A percentile compares a stretch with the other conserved stretches of the same genome.
Conservation (phyloP, 2,888 invertebrate species). For the Fragum whitleyi region DNA sequence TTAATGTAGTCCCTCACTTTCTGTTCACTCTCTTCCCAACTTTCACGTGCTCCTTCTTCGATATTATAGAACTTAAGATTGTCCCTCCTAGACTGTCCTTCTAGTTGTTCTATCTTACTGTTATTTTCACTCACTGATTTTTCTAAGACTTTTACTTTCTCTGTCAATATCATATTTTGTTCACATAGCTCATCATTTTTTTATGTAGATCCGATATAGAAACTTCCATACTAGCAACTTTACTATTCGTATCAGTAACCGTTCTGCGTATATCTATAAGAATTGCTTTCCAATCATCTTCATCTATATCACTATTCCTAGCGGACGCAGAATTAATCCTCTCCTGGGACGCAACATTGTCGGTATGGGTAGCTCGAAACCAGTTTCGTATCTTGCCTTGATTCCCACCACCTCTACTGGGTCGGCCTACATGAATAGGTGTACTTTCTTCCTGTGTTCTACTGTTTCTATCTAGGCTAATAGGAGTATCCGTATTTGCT, state of each 20-base stretch:
- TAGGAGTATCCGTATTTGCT: neutral
- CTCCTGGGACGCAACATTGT: neutral
- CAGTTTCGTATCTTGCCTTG: neutral
- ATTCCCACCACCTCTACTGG: neutral
- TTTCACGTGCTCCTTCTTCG: neutral
- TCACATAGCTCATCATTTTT: conserved; percentile 3
- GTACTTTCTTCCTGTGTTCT: neutral
- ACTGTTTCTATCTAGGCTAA: neutral
- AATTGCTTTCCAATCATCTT: neutral
- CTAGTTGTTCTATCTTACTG: conserved; percentile 9
- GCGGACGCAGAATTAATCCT: neutral
- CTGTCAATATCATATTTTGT: neutral
- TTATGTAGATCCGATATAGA: conserved; percentile 6
- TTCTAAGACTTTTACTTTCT: neutral
- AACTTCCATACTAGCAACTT: conserved; percentile 14
- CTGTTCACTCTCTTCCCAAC: conserved; percentile 23
- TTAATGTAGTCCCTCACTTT: conserved; percentile 6
- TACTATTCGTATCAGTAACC: neutral
- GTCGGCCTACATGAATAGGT: conserved; percentile 8
- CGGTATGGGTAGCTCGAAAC: neutral
- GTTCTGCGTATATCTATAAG: neutral
- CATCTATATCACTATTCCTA: neutral
- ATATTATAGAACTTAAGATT: conserved; percentile 14
- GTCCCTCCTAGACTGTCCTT: conserved; percentile 13
- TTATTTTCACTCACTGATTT: neutral